Evolutionary conservation across 1,140 invertebrate species (phyloP).

Genomic region (Hylaeus volcanicus): DNA sequence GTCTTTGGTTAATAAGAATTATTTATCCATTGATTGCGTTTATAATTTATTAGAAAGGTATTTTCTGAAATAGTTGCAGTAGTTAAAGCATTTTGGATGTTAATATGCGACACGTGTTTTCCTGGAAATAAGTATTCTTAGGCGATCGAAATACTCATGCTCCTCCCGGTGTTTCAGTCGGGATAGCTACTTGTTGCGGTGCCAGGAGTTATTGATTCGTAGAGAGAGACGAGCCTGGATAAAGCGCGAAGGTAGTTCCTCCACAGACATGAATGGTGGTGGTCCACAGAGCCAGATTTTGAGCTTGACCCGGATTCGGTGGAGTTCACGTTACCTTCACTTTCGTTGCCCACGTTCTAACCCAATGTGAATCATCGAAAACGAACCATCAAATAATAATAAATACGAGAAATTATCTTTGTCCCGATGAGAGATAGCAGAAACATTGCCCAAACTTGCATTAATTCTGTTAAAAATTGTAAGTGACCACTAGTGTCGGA

Average conservation of each 20-base stretch:
- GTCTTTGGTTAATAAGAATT: too few species aligned
- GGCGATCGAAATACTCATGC: not conserved
- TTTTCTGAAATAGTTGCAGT: too few species aligned
- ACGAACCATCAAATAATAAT: not conserved
- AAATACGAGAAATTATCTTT: not conserved
- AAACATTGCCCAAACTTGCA: too few species aligned
- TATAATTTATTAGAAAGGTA: too few species aligned
- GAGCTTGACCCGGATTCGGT: slow-evolving; percentile 71
- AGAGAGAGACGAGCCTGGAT: slow-evolving; percentile 40
- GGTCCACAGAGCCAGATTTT: slow-evolving; percentile 63
- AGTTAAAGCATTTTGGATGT: not conserved
- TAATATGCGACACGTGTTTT: not conserved
- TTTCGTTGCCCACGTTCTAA: slow-evolving; percentile 57
- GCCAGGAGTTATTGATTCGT: slow-evolving; percentile 67
- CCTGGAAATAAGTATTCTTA: not conserved
- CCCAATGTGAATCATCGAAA: slow-evolving; percentile 26
- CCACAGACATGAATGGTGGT: slow-evolving; percentile 70
- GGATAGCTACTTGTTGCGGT: slow-evolving; percentile 71
- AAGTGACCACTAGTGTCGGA: too few species aligned
- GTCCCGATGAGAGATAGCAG: not conserved
- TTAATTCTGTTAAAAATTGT: too few species aligned
- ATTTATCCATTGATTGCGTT: too few species aligned
- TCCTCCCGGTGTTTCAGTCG: slow-evolving; percentile 16
- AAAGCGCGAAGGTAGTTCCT: slow-evolving; percentile 55
- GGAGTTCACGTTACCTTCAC: slow-evolving; percentile 55